These are phyloP conservation scores for Atractosteus spatula DNA, from an alignment of 2,113 vertebrate species.

Conservation along the genomic window DNA sequence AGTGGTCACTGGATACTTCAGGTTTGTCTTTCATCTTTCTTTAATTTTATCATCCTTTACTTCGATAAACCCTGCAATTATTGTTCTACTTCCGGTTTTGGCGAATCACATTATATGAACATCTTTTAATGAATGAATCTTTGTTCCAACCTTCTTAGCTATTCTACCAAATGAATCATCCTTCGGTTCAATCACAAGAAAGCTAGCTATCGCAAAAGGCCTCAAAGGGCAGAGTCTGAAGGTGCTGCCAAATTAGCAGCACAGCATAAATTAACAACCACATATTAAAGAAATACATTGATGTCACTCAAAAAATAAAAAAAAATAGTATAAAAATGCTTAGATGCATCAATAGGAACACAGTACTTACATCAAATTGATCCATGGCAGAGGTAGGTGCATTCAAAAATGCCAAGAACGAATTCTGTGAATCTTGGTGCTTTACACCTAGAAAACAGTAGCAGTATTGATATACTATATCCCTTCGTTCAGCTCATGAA, in stretches of 20 bases:
- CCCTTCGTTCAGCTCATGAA: neutral
- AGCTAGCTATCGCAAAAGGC: neutral
- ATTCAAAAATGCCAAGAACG: slow-evolving; percentile 97
- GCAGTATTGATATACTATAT: slow-evolving; percentile 58
- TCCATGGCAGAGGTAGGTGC: slow-evolving; percentile 91
- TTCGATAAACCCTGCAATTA: no score
- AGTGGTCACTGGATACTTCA: no score
- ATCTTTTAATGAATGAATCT: no score
- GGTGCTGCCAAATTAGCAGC: neutral
- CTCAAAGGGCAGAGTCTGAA: neutral
- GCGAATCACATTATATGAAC: no score
- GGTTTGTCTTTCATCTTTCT: no score
- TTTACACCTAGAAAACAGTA: slow-evolving; percentile 87
- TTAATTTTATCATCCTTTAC: no score
- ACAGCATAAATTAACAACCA: neutral
- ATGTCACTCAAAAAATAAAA: neutral
- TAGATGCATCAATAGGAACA: slow-evolving; percentile 5
- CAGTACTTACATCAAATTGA: slow-evolving; percentile 90
- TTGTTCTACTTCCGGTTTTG: no score
- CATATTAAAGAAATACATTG: neutral
- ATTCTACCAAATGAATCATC: no score
- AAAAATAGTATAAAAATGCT: neutral
- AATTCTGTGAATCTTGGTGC: slow-evolving; percentile 98
- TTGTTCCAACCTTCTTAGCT: no score
- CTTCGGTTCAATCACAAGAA: neutral